Conservation (phyloP, 2,113 vertebrate species). For the Malurus melanocephalus region DNA sequence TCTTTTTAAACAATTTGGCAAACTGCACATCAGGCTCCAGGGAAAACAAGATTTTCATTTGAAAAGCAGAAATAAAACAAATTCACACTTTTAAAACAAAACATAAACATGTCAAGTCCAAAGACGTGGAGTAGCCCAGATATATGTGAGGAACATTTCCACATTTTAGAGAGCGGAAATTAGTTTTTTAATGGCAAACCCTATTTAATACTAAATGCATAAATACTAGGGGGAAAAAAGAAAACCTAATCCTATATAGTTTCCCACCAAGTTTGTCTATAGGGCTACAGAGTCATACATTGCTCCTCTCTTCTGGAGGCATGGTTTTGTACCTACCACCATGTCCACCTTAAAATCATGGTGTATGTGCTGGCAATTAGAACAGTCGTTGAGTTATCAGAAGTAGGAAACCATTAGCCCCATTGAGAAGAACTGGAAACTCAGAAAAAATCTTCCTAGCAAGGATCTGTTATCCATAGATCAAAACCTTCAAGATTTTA, state of each 20-base stretch:
- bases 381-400: not conserved
- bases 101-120: not conserved
- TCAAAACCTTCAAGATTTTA: not conserved
- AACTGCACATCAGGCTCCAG: not conserved
- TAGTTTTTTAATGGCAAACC: not conserved
- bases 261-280: not conserved
- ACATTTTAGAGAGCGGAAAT: not conserved
- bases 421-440: not conserved
- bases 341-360: not conserved
- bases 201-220: not conserved
- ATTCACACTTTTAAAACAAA: not conserved
- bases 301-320: not conserved
- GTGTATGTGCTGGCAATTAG: not conserved
- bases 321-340: not conserved
- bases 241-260: not conserved
- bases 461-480: not conserved
- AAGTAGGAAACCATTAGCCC: not conserved
- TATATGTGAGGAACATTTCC: not conserved
- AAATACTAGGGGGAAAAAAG: rapidly evolving
- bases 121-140: rapidly evolving
- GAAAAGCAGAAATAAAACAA: not conserved
- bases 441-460: not conserved
- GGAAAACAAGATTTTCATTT: not conserved
- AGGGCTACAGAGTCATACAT: not conserved
- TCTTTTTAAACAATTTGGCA: not conserved